Conservation (phyloP, 2,888 invertebrate species). For the Hyles lineata region DNA sequence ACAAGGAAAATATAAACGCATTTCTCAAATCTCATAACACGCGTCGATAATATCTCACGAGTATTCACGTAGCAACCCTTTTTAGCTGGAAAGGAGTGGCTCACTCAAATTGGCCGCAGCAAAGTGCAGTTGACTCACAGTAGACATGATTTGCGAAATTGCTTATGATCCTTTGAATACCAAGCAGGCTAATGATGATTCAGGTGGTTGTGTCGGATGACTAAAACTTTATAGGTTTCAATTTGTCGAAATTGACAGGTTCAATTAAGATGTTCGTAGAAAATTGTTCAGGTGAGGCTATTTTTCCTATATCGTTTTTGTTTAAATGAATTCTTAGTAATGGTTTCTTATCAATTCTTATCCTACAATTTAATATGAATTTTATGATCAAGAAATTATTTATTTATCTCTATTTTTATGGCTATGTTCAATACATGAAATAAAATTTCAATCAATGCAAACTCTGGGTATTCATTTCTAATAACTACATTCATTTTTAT, state of each 20-base stretch:
- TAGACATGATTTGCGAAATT: slow-evolving; percentile 74
- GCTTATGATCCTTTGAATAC: slow-evolving; percentile 67
- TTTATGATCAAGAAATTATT: no score
- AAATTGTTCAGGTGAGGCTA: not conserved
- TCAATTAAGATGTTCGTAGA: not conserved
- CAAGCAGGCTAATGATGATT: slow-evolving; percentile 64
- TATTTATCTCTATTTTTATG: no score
- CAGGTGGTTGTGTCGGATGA: slow-evolving; percentile 45
- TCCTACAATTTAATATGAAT: no score
- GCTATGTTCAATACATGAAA: no score
- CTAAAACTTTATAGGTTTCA: slow-evolving; percentile 29
- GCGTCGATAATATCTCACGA: slow-evolving; percentile 60
- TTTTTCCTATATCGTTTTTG: not conserved
- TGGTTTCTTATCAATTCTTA: no score
- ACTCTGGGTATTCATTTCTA: no score
- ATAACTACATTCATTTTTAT: no score
- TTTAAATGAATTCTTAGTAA: no score
- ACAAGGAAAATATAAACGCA: slow-evolving; percentile 40
- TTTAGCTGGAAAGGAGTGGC: slow-evolving; percentile 60
- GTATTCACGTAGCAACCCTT: slow-evolving; percentile 53
- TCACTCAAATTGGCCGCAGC: slow-evolving; percentile 54
- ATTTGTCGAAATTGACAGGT: not conserved
- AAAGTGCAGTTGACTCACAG: slow-evolving; percentile 68
- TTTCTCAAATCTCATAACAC: slow-evolving; percentile 44
- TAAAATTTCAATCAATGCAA: no score